Evolutionary conservation across 2,888 invertebrate species (phyloP).

Genomic region (Drosophila aldrichi): DNA sequence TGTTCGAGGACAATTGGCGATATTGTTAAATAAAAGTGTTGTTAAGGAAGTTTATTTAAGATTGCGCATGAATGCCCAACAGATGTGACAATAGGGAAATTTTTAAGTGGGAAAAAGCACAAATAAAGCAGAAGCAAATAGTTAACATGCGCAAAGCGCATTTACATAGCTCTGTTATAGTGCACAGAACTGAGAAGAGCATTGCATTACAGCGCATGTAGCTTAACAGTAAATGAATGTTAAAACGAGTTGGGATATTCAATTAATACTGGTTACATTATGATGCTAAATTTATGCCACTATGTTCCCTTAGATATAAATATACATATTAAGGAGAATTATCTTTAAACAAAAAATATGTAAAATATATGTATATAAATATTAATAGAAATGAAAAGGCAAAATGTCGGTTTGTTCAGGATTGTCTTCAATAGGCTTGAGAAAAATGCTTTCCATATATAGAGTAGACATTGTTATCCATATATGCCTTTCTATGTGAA

Average conservation of each 20-base stretch:
- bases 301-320: neutral
- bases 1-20: conserved; percentile 13
- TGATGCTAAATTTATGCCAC: too few species aligned
- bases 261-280: too few species aligned
- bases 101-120: neutral
- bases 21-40: conserved; percentile 21
- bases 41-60: neutral
- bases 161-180: neutral
- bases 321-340: too few species aligned
- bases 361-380: neutral
- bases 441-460: neutral
- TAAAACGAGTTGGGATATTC: too few species aligned
- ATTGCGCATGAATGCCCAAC: neutral
- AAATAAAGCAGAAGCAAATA: neutral
- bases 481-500: conserved; percentile 5
- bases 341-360: neutral
- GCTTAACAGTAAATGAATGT: neutral
- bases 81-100: neutral
- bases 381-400: neutral
- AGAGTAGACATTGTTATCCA: neutral
- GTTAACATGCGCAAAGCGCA: neutral
- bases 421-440: conserved; percentile 1
- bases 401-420: too few species aligned
- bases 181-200: neutral
- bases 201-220: neutral